Percentiles rank a stretch among this genome's conserved stretches.
Conservation (phyloP, 2,797 vertebrate species). For the Tarsius wallacei region DNA sequence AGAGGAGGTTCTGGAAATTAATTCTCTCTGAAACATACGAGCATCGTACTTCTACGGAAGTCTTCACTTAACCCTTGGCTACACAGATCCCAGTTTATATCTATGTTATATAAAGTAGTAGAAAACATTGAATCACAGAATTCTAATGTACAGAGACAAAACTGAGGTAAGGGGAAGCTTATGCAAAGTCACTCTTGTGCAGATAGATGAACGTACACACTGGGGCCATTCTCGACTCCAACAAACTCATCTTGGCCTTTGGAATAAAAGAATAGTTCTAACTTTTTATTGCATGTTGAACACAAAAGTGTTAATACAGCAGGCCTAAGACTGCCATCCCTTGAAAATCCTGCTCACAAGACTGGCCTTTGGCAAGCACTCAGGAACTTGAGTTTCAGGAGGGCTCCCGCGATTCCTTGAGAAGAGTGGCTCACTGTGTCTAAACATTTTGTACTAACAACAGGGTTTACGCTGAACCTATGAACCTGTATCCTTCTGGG, state of each 20-base stretch:
- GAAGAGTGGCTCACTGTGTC: background rate
- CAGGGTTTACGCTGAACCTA: background rate
- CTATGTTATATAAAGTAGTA: background rate
- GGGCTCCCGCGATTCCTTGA: background rate
- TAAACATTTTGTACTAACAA: background rate
- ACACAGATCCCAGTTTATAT: background rate
- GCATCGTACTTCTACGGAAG: background rate
- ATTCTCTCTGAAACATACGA: background rate
- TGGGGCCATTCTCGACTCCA: background rate
- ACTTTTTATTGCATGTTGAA: background rate
- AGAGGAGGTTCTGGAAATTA: background rate
- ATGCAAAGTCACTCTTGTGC: background rate
- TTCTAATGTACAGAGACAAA: slow-evolving; percentile 24
- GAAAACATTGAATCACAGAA: background rate
- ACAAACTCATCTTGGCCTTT: slow-evolving; percentile 32
- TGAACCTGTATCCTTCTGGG: background rate
- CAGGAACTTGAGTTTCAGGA: background rate
- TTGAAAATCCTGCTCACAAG: background rate
- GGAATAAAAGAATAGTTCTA: background rate
- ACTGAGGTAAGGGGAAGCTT: background rate
- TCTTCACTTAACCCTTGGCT: background rate
- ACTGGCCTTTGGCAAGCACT: background rate
- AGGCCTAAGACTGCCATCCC: background rate
- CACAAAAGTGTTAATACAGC: background rate
- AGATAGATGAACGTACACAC: background rate